A percentile compares a stretch with the other conserved stretches of the same genome.
Evolutionary conservation across 1,140 invertebrate genomes (phyloP).

Genomic region (Trachymyrmex cornetzi): DNA sequence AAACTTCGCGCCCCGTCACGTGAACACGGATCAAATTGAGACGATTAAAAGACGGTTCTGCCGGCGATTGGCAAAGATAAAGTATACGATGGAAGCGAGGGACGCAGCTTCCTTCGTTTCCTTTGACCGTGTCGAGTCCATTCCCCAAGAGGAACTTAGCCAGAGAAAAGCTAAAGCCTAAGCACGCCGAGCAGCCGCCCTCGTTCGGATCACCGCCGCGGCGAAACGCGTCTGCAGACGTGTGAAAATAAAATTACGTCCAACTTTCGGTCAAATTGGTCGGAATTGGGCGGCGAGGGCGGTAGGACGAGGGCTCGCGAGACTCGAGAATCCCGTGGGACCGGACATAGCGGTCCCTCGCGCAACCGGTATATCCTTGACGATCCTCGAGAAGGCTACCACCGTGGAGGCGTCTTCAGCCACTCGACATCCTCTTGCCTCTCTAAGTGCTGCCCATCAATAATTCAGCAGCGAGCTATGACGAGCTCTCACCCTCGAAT

Average conservation of each 20-base stretch:
- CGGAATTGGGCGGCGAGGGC: slow-evolving; percentile 87
- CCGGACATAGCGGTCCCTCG: slow-evolving; percentile 54
- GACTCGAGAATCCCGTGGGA: slow-evolving; percentile 79
- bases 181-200: slow-evolving; percentile 55
- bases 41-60: slow-evolving; percentile 74
- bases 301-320: slow-evolving; percentile 70
- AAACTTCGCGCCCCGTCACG: neutral
- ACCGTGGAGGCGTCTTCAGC: slow-evolving; percentile 45
- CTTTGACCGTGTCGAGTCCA: slow-evolving; percentile 65
- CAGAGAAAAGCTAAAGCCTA: slow-evolving; percentile 35
- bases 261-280: slow-evolving; percentile 89
- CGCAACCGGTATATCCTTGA: slow-evolving; percentile 64
- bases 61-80: slow-evolving; percentile 84
- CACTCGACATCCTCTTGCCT: slow-evolving; percentile 62
- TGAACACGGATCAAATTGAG: slow-evolving; percentile 46
- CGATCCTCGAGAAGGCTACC: slow-evolving; percentile 68
- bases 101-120: slow-evolving; percentile 47
- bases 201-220: slow-evolving; percentile 64
- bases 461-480: slow-evolving; percentile 84
- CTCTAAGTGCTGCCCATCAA: slow-evolving; percentile 82
- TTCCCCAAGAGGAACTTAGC: slow-evolving; percentile 75
- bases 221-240: slow-evolving; percentile 79
- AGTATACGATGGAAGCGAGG: slow-evolving; percentile 62
- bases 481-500: slow-evolving; percentile 77
- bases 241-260: slow-evolving; percentile 88